Evolutionary conservation across 2,113 vertebrate species (phyloP).

Genomic region (Antechinus flavipes): DNA sequence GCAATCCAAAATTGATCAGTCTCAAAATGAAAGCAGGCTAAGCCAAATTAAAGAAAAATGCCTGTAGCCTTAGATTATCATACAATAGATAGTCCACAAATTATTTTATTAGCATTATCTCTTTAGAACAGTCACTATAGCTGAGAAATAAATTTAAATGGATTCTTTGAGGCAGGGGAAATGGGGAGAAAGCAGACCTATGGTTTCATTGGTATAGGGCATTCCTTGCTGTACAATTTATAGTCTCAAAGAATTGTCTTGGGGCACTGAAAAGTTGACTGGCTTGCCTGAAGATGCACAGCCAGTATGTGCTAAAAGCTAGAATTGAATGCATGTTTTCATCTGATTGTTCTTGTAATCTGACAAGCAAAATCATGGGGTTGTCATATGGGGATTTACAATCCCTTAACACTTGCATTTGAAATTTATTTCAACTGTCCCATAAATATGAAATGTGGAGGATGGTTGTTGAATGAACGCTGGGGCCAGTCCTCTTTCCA

Average conservation of each 20-base stretch:
- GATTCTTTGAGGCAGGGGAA: not conserved
- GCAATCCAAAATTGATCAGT: not conserved
- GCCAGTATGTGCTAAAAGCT: not conserved
- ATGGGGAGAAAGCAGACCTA: not conserved
- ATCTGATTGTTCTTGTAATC: not conserved
- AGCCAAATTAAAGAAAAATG: not conserved
- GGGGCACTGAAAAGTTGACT: not conserved
- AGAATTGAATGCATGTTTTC: not conserved
- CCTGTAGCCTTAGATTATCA: not conserved
- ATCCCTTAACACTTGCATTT: not conserved
- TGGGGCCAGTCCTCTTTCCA: not conserved
- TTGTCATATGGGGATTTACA: not conserved
- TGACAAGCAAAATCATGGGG: not conserved
- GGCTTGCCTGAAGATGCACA: not conserved
- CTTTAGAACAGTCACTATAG: not conserved
- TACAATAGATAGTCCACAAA: not conserved
- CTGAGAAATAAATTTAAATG: not conserved
- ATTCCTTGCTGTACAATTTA: not conserved
- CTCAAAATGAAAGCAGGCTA: not conserved
- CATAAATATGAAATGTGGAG: not conserved
- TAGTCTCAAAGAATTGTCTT: not conserved
- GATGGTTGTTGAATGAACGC: not conserved
- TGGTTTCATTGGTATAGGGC: not conserved
- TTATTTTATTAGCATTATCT: not conserved
- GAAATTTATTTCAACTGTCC: not conserved